Base-by-base conservation (phyloP, 2,888 invertebrate species). In the Plagodis dolabraria region DNA sequence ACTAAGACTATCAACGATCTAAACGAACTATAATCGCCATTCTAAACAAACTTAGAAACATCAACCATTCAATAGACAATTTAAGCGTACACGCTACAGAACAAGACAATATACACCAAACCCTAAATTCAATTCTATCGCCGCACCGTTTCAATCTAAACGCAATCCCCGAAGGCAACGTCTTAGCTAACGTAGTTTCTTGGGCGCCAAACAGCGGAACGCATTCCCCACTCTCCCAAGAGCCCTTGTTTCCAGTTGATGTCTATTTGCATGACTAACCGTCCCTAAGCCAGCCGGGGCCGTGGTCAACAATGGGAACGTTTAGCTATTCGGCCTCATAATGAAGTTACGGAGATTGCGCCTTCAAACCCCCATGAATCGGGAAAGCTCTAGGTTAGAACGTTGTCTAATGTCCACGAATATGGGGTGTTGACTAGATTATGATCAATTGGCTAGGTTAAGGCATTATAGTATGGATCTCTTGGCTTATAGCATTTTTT, bases 321-420 rank as follows among this genome's bases (percentile, higher is more conserved):
- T 87, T 91, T 87, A 89, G 89, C 89, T 84, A 89, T 89, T 88
- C 87, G 82, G 83, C 79, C 80, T 80, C 82, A 80, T 91, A 92
- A 92, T 87, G 87, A 89, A 91, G 90, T 90, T 92, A 89, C 86
- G 80, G 83, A 85, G 89, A 89, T 91, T 92, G 87, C 82, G 82
- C 82, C 70, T 70, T 69, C 74, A 71, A 75, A 76, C 83, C 78
- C 78, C 77, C 81, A 79, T 82, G 79, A 79, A 79, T 72, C 75
- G 68, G 69, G 10, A 12, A 42, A 38, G 47, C 46, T 47, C 35
- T 43, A 53, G 50, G 7, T 9, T 36, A 10, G 42, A n/a, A 42
- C 42, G 6, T 42, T 42, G 42, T 42, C 42, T n/a, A 9, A 53
- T 52, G 55, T 57, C 46, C 53, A 53, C 50, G 51, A 50, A 57